Percentiles rank a stretch among this genome's conserved stretches.
phyloP scores from a whole-genome alignment of 2,888 invertebrate species.

The Pyralis farinalis region DNA sequence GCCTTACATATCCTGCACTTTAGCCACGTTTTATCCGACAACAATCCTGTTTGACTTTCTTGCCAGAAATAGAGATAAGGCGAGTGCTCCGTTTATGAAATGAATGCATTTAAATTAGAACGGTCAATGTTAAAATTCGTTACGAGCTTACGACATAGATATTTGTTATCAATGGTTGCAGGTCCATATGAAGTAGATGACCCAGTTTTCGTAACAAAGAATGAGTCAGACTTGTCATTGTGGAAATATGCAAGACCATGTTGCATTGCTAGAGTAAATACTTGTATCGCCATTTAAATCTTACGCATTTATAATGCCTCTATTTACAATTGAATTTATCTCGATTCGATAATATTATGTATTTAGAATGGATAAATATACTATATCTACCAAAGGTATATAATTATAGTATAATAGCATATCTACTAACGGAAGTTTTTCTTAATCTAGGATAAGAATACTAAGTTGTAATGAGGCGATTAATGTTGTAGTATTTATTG shows the following conservation, averaged over 20 bases:
- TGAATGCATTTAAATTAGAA: conserved; percentile 1
- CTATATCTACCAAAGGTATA: too few species aligned
- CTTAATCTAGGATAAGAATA: too few species aligned
- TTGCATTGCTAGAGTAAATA: conserved; percentile 12
- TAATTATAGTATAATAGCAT: too few species aligned
- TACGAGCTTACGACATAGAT: conserved; percentile 25
- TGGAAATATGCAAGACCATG: conserved; percentile 42
- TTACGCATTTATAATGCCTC: too few species aligned
- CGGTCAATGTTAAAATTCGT: conserved; percentile 11
- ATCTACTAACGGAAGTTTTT: too few species aligned
- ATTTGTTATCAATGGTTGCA: conserved; percentile 48
- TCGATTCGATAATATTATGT: too few species aligned
- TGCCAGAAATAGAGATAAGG: neutral
- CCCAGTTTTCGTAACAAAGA: conserved; percentile 65
- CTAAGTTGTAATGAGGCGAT: too few species aligned
- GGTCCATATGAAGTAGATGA: conserved; percentile 57
- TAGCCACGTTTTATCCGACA: conserved; percentile 36
- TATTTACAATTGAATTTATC: conserved; percentile 12
- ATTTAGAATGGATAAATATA: too few species aligned
- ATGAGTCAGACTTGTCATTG: conserved; percentile 60
- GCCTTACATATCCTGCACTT: conserved; percentile 33
- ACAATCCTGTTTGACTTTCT: conserved; percentile 31
- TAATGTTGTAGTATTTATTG: too few species aligned
- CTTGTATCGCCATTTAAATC: too few species aligned
- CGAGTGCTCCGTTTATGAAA: neutral